These are phyloP conservation scores for Peucedramus taeniatus DNA, from an alignment of 2,113 vertebrate species.

Conservation along the genomic window DNA sequence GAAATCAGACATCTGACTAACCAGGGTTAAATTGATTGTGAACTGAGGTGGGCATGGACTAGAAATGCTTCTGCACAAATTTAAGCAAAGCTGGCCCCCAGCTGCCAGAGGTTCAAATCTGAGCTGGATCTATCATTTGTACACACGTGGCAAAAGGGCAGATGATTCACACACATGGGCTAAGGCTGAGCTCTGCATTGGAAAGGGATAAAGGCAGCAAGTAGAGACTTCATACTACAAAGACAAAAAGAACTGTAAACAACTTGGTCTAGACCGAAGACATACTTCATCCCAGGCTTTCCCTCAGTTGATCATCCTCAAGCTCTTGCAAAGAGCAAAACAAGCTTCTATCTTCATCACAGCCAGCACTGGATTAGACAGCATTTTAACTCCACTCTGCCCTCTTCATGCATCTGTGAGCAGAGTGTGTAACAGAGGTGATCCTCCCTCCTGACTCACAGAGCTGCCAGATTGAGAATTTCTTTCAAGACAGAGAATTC, in stretches of 20 bases:
- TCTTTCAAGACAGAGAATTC: background rate
- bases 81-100: background rate
- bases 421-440: background rate
- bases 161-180: background rate
- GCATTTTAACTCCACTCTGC: background rate
- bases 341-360: background rate
- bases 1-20: background rate
- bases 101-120: background rate
- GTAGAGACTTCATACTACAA: background rate
- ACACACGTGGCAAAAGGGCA: fast-evolving
- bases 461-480: background rate
- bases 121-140: background rate
- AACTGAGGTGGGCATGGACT: fast-evolving
- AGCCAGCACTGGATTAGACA: background rate
- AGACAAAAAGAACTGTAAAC: background rate
- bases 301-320: background rate
- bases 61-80: background rate
- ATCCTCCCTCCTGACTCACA: background rate
- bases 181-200: background rate
- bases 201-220: background rate
- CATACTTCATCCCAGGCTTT: background rate
- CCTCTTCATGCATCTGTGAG: background rate
- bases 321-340: background rate
- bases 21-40: fast-evolving
- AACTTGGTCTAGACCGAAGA: fast-evolving